Conservation (phyloP, 2,797 vertebrate genomes). For the Syncerus caffer region DNA sequence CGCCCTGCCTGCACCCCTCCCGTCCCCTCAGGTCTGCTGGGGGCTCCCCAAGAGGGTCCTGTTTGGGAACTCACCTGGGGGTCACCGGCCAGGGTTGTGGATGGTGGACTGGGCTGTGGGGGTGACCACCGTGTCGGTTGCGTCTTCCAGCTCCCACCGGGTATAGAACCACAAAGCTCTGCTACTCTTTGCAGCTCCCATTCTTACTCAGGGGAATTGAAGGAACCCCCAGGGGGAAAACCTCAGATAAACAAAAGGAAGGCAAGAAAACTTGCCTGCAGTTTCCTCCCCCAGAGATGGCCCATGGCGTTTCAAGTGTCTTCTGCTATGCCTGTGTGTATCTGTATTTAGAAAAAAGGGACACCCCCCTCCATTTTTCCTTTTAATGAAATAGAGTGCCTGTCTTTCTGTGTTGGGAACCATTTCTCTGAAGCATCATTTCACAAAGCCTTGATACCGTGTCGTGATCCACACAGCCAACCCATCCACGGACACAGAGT, state of each 20-base stretch:
- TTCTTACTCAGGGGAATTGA: neutral
- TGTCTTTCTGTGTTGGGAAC: neutral
- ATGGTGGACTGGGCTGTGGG: neutral
- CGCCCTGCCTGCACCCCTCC: neutral
- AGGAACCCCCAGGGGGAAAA: neutral
- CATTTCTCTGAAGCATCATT: neutral
- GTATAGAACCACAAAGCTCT: neutral
- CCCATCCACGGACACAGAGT: neutral
- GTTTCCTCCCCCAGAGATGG: neutral
- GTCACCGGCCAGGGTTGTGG: neutral
- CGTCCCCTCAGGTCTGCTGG: neutral
- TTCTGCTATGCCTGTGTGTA: neutral
- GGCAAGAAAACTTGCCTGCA: neutral
- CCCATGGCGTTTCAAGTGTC: neutral
- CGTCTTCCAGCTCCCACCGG: neutral
- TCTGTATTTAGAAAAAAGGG: neutral
- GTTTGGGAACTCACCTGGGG: neutral
- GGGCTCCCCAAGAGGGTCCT: neutral
- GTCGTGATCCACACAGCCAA: fast-evolving
- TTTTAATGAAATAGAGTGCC: neutral
- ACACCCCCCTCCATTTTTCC: neutral
- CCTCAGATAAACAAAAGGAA: neutral
- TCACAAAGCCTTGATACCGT: neutral
- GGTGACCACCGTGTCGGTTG: fast-evolving
- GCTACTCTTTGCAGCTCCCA: neutral